phyloP scores from a whole-genome alignment of 1,140 invertebrate species.

The Pantala flavescens region DNA sequence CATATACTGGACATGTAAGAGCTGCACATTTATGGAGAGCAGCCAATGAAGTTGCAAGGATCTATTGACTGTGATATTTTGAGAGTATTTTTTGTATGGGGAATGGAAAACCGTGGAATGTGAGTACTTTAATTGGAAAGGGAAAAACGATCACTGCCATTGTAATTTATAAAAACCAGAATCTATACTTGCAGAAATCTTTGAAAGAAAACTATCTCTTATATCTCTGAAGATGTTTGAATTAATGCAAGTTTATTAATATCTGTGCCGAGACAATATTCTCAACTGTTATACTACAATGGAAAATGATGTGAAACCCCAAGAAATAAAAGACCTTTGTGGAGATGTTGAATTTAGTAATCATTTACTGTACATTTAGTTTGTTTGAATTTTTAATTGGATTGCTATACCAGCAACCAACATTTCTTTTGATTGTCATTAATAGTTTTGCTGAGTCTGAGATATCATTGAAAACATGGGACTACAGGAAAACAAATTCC shows the following conservation, averaged over 20 bases:
- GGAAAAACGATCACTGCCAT: not conserved
- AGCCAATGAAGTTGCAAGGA: not conserved
- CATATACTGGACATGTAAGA: no score
- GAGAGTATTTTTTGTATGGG: constrained; percentile 2
- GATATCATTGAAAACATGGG: no score
- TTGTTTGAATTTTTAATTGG: no score
- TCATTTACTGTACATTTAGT: no score
- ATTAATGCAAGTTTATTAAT: not conserved
- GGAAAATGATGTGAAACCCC: not conserved
- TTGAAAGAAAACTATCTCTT: not conserved
- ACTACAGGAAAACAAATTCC: no score
- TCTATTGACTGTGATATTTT: constrained; percentile 1
- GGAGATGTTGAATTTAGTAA: not conserved
- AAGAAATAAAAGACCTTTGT: not conserved
- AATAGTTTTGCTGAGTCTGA: no score
- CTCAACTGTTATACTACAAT: constrained; percentile 6
- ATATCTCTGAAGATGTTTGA: not conserved
- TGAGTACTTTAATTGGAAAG: not conserved
- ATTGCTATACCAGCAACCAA: no score
- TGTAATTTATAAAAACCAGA: not conserved
- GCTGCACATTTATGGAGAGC: no score
- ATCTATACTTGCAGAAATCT: not conserved
- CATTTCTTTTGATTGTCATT: no score
- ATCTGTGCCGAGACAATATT: not conserved
- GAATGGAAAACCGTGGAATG: not conserved